Percentiles rank a stretch among this genome's conserved stretches.
These are phyloP conservation scores for Apostichopus californicus DNA, from an alignment of 35 echinoderm and acorn worm genomes.

Conservation along the genomic window DNA sequence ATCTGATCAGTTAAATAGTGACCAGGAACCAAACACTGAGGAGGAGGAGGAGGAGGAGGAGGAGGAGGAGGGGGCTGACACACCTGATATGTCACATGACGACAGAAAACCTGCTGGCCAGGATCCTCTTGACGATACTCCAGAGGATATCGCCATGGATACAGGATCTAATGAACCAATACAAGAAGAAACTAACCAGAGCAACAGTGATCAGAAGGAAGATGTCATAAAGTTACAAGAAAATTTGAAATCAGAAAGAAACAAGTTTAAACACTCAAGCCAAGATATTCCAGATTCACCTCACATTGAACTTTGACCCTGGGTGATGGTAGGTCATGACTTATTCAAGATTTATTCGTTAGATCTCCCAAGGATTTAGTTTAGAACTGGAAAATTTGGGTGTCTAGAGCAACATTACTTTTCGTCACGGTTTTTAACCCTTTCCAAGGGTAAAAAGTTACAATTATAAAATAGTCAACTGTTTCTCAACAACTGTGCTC, in stretches of 20 bases:
- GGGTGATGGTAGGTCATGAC: not conserved
- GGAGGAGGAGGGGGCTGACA: not conserved
- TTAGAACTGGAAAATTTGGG: too few species aligned
- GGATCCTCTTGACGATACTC: not conserved
- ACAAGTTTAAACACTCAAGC: not conserved
- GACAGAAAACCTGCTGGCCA: not conserved
- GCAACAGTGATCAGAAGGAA: not conserved
- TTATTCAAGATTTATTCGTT: not conserved
- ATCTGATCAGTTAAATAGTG: not conserved
- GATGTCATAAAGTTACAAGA: not conserved
- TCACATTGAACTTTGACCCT: not conserved
- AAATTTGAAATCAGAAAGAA: not conserved
- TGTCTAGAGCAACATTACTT: too few species aligned
- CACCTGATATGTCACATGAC: not conserved
- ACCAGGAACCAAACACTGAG: not conserved
- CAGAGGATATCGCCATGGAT: not conserved
- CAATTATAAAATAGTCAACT: too few species aligned
- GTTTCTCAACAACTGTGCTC: too few species aligned
- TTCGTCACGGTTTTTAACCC: too few species aligned
- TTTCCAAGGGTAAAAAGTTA: too few species aligned
- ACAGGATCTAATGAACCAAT: not conserved
- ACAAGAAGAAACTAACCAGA: not conserved
- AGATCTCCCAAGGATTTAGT: too few species aligned
- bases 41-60: too few species aligned
- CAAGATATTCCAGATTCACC: not conserved